Evolutionary conservation across 92 coral and sea anemone genomes (phyloP).

Genomic region (Bergia sp.): DNA sequence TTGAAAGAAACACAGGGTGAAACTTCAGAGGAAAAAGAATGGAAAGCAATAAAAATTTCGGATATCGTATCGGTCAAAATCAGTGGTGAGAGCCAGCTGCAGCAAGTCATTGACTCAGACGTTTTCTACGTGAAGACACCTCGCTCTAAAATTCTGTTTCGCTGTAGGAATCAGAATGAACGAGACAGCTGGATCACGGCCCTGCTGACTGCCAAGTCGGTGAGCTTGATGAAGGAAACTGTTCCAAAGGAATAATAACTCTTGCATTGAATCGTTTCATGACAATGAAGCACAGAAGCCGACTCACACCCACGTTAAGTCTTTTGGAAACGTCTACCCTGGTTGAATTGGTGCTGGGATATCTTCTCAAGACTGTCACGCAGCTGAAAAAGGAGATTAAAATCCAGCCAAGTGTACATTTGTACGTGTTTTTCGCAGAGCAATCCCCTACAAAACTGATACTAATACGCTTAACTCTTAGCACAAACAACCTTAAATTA

Average conservation of each 20-base stretch:
- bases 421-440: too few species aligned
- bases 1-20: constrained; percentile 22
- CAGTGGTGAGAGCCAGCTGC: background rate
- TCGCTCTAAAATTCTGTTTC: constrained; percentile 26
- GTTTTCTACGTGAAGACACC: constrained; percentile 21
- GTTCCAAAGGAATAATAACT: background rate
- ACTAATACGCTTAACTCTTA: too few species aligned
- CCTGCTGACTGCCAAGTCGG: constrained; percentile 14
- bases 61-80: constrained; percentile 31
- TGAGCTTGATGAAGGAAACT: constrained; percentile 1
- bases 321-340: background rate
- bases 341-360: too few species aligned
- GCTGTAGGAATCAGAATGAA: constrained; percentile 20
- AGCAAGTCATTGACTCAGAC: constrained; percentile 11
- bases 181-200: constrained; percentile 33
- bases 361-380: too few species aligned
- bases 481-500: too few species aligned
- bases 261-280: background rate
- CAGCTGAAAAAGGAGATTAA: too few species aligned
- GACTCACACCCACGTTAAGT: background rate
- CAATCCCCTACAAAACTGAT: too few species aligned
- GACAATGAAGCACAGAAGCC: background rate
- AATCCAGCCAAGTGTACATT: too few species aligned
- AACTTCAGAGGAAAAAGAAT: constrained; percentile 1
- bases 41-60: constrained; percentile 25